These are phyloP conservation scores for pig (Sus scrofa) DNA, from an alignment of 2,113 vertebrate species.

Conservation along the genomic window DNA sequence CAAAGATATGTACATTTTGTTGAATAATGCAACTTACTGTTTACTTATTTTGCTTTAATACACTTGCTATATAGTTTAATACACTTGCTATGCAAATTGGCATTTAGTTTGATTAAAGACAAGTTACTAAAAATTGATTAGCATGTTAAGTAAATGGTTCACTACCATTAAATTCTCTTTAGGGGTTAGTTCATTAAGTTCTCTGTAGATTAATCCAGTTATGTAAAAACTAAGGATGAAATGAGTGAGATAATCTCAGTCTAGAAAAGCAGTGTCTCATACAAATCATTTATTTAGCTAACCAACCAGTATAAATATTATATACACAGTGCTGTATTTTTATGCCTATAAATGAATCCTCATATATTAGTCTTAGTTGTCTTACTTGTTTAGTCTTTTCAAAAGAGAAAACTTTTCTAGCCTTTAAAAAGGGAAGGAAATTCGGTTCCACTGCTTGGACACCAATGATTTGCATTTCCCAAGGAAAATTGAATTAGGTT, in stretches of 20 bases:
- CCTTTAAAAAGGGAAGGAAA: conserved; percentile 67
- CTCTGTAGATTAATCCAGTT: conserved; percentile 43
- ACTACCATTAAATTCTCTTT: conserved; percentile 44
- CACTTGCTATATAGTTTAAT: conserved; percentile 3
- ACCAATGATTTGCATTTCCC: conserved; percentile 88
- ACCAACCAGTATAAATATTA: background rate
- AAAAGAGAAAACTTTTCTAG: conserved; percentile 35
- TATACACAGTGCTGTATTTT: background rate
- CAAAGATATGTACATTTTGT: background rate
- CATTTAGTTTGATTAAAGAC: conserved; percentile 50
- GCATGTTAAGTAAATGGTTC: conserved; percentile 48
- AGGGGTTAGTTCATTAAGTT: background rate
- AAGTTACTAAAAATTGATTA: conserved; percentile 51
- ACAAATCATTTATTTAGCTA: conserved; percentile 27
- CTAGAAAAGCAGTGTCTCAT: background rate
- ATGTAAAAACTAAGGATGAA: conserved; percentile 31
- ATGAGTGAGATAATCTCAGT: background rate
- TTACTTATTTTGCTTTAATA: conserved; percentile 56
- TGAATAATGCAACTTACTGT: background rate
- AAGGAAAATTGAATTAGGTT: conserved; percentile 87
- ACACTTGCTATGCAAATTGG: background rate
- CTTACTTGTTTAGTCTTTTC: conserved; percentile 50
- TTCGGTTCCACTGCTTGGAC: conserved; percentile 76
- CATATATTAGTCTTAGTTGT: conserved; percentile 8
- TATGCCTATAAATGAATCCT: background rate